Conservation (phyloP, 2,797 vertebrate species). For the Apogon talboti region DNA sequence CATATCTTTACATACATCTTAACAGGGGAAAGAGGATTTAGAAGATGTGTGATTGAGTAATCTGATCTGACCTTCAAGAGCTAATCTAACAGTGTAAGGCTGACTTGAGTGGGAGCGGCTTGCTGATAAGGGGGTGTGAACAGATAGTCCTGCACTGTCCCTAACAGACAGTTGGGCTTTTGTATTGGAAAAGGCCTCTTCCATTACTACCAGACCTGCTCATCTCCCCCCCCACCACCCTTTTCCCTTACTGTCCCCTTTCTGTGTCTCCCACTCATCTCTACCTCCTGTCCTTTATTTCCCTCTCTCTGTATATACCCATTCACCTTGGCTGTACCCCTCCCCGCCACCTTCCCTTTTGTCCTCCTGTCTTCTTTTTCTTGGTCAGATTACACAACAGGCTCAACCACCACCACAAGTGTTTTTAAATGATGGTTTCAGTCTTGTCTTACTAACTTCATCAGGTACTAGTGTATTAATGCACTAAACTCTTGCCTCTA, state of each 20-base stretch:
- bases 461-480: not conserved
- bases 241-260: slow-evolving; percentile 37
- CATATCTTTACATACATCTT: slow-evolving; percentile 65
- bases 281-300: slow-evolving; percentile 25
- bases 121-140: slow-evolving; percentile 62
- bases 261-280: slow-evolving; percentile 19
- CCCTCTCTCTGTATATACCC: slow-evolving; percentile 29
- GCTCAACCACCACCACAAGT: slow-evolving; percentile 2
- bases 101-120: slow-evolving; percentile 30
- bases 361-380: slow-evolving; percentile 41
- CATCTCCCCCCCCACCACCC: slow-evolving; percentile 31
- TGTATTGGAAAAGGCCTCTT: slow-evolving; percentile 59
- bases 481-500: not conserved
- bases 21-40: slow-evolving; percentile 51
- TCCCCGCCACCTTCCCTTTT: slow-evolving; percentile 28
- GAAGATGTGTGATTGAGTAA: slow-evolving; percentile 53
- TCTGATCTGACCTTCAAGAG: slow-evolving; percentile 51
- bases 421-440: slow-evolving; percentile 25
- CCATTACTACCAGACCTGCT: slow-evolving; percentile 31
- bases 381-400: slow-evolving; percentile 52
- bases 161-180: slow-evolving; percentile 67
- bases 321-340: slow-evolving; percentile 30
- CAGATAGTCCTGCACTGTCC: slow-evolving; percentile 43
- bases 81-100: slow-evolving; percentile 41
- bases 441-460: not conserved